Evolutionary conservation across 2,113 vertebrate species (phyloP).

Genomic region (Hypomesus transpacificus): DNA sequence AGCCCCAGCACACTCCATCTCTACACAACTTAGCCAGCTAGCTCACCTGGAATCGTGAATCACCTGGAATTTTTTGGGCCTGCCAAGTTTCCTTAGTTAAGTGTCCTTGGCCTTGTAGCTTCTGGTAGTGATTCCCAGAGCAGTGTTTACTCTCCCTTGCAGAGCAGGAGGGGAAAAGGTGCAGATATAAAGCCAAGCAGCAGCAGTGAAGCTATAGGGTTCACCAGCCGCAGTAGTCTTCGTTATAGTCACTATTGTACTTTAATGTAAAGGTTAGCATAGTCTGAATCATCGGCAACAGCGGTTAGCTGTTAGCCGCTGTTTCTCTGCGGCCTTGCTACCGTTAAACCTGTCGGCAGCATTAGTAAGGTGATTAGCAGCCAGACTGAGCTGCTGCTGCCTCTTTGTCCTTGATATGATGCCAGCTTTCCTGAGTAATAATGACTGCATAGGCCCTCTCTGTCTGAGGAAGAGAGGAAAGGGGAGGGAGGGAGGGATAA

Average conservation of each 20-base stretch:
- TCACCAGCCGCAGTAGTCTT: neutral
- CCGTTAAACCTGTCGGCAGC: conserved; percentile 43
- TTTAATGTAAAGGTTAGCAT: neutral
- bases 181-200: conserved; percentile 34
- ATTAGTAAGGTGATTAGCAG: conserved; percentile 55
- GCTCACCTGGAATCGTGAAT: conserved; percentile 54
- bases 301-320: neutral
- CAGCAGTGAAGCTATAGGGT: conserved; percentile 10
- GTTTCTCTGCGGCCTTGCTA: conserved; percentile 22
- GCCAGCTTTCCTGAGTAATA: conserved; percentile 61
- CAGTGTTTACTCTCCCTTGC: conserved; percentile 29
- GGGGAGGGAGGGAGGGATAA: conserved; percentile 20
- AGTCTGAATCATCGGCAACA: neutral
- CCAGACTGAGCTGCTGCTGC: conserved; percentile 42
- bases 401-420: conserved; percentile 64
- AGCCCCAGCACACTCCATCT: conserved; percentile 41
- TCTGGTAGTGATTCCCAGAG: conserved; percentile 38
- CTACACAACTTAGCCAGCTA: conserved; percentile 10
- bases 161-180: conserved; percentile 13
- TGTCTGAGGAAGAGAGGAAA: conserved; percentile 33
- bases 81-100: conserved; percentile 30
- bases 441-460: conserved; percentile 49
- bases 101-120: conserved; percentile 36
- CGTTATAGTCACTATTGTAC: neutral
- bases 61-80: conserved; percentile 53